A percentile compares a stretch with the other conserved stretches of the same genome.
Evolutionary conservation across 2,888 invertebrate genomes (phyloP).

Genomic region (Clusia tigrina): DNA sequence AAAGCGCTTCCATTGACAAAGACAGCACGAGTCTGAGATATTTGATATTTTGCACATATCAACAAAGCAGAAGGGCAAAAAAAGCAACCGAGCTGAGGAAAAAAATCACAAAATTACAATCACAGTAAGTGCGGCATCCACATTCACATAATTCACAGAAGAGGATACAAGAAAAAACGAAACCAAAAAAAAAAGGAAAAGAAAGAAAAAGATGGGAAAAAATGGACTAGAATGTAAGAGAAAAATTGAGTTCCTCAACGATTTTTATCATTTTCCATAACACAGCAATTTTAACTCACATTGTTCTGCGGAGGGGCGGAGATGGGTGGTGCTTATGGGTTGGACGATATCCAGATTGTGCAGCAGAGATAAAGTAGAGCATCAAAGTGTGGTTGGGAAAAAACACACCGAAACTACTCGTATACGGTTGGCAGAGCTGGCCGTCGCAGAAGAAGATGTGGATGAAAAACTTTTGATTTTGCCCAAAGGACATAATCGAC

Average conservation of each 20-base stretch:
- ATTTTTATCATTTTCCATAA: slow-evolving; percentile 52
- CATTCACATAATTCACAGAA: slow-evolving; percentile 33
- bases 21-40: slow-evolving; percentile 15
- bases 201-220: slow-evolving; percentile 19
- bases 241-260: slow-evolving; percentile 50
- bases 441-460: not conserved
- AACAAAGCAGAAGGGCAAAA: not conserved
- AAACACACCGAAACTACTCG: no score
- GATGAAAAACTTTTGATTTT: slow-evolving; percentile 37
- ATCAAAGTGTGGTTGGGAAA: no score
- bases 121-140: slow-evolving; percentile 52
- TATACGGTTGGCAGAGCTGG: not conserved
- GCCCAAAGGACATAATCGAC: slow-evolving; percentile 55
- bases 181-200: slow-evolving; percentile 14
- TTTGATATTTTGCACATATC: slow-evolving; percentile 40
- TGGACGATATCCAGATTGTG: not conserved
- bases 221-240: slow-evolving; percentile 28
- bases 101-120: no score
- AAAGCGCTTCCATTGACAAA: slow-evolving; percentile 19
- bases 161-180: slow-evolving; percentile 33
- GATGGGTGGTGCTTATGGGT: no score
- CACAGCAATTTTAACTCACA: slow-evolving; percentile 1
- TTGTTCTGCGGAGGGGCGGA: no score
- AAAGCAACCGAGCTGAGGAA: no score
- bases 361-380: not conserved